Evolutionary conservation across 2,888 invertebrate species (phyloP).

Genomic region (Clanis bilineata): DNA sequence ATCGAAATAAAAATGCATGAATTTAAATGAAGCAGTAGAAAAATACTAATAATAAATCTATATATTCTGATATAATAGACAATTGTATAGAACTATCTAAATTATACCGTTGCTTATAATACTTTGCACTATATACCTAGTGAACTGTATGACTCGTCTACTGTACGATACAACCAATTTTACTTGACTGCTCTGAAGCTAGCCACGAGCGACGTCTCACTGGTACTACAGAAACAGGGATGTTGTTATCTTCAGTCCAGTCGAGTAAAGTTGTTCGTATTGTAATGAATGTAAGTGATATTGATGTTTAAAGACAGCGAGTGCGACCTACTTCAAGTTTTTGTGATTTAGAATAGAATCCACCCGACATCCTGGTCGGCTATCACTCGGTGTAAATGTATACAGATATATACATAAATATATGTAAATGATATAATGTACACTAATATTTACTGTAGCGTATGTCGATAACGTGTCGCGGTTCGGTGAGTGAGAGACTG

Average conservation of each 20-base stretch:
- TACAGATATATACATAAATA: conserved; percentile 9
- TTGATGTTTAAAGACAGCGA: conserved; percentile 2
- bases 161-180: background rate
- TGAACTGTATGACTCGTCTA: background rate
- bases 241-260: no score
- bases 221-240: no score
- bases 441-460: conserved; percentile 36
- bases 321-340: conserved; percentile 1
- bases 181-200: background rate
- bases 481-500: background rate
- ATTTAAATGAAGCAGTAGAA: no score
- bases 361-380: background rate
- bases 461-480: background rate
- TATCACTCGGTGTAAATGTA: conserved; percentile 8
- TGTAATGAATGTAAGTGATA: background rate
- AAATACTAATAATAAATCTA: no score
- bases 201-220: background rate
- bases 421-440: conserved; percentile 27
- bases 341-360: conserved; percentile 11
- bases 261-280: background rate
- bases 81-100: background rate
- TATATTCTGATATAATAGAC: background rate
- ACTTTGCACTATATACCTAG: background rate
- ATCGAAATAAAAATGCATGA: background rate
- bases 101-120: background rate